phyloP scores from a whole-genome alignment of 2,888 invertebrate genomes.

The Agrochola lychnidis region DNA sequence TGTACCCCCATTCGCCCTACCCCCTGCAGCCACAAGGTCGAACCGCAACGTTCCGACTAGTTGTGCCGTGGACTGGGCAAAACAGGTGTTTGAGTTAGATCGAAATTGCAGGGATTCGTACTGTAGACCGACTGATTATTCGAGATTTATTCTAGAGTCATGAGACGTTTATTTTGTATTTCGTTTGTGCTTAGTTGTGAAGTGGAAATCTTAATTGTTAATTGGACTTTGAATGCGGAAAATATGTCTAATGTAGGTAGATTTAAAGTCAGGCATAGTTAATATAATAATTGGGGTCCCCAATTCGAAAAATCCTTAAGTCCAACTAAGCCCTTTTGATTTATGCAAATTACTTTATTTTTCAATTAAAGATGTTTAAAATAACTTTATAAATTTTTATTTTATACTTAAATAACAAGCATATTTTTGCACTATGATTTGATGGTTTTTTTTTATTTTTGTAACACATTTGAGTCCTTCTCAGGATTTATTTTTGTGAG shows the following conservation, averaged over 20 bases:
- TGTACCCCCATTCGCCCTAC: conserved; percentile 32
- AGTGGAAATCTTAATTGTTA: not conserved
- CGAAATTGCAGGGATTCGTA: conserved; percentile 47
- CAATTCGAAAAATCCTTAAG: no score
- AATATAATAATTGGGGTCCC: no score
- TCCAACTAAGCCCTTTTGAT: no score
- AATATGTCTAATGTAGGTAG: not conserved
- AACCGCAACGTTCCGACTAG: conserved; percentile 48
- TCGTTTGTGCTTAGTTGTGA: not conserved
- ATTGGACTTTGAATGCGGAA: not conserved
- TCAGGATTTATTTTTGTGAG: no score
- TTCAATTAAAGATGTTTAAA: no score
- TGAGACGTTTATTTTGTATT: not conserved
- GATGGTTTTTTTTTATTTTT: no score
- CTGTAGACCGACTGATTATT: conserved; percentile 22
- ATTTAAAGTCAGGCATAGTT: not conserved
- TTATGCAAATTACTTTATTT: no score
- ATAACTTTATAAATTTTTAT: no score
- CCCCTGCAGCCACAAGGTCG: conserved; percentile 62
- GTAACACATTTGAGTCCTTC: no score
- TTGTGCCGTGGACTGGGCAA: conserved; percentile 47
- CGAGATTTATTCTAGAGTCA: conserved; percentile 18
- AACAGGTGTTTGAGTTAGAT: conserved; percentile 66
- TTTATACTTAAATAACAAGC: no score
- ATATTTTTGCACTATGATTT: no score